A percentile compares a stretch with the other conserved stretches of the same genome.
These are phyloP conservation scores for Tapirus indicus DNA, from an alignment of 2,797 vertebrate genomes.

Conservation along the genomic window DNA sequence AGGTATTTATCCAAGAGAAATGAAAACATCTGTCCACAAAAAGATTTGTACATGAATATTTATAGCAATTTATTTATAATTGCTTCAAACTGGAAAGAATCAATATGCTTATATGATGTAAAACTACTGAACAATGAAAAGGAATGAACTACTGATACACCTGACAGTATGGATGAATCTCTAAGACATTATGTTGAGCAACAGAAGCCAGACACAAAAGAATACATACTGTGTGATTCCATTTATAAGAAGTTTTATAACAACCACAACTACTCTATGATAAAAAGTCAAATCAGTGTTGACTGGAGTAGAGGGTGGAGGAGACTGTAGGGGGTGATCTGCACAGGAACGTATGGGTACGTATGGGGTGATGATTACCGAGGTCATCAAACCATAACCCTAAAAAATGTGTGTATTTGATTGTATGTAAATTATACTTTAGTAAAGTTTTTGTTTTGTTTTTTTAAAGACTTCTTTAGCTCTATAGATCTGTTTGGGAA, in stretches of 20 bases:
- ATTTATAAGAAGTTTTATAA: background rate
- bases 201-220: slow-evolving; percentile 27
- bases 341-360: background rate
- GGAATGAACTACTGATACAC: background rate
- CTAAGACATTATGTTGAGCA: background rate
- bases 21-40: background rate
- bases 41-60: background rate
- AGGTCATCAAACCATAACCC: background rate
- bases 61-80: background rate
- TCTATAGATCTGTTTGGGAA: background rate
- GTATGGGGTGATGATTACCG: background rate
- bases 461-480: background rate
- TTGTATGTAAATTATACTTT: background rate
- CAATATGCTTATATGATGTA: background rate
- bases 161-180: background rate
- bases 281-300: background rate
- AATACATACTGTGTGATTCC: background rate
- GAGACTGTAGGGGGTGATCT: background rate
- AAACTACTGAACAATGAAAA: background rate
- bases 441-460: background rate
- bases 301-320: too few species aligned
- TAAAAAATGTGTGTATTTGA: background rate
- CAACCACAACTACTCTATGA: background rate
- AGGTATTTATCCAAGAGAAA: slow-evolving; percentile 32
- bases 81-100: background rate